These are phyloP conservation scores for Notamacropus eugenii DNA, from an alignment of 2,797 vertebrate species.

Conservation along the genomic window DNA sequence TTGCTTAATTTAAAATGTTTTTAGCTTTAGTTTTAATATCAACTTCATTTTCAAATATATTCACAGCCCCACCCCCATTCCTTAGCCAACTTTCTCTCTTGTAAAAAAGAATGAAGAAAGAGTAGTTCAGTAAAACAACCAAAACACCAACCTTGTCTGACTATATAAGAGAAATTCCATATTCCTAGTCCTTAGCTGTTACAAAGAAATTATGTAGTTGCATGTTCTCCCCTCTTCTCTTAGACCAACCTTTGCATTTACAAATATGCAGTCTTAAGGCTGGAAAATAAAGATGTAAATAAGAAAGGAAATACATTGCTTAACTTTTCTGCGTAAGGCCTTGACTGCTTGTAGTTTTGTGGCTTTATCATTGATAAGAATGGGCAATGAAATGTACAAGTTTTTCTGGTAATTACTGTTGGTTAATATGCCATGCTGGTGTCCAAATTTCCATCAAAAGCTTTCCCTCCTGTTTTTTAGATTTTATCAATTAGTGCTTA, in stretches of 20 bases:
- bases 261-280: neutral
- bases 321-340: neutral
- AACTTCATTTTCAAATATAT: neutral
- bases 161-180: neutral
- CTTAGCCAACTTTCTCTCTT: neutral
- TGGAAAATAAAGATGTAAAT: neutral
- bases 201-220: neutral
- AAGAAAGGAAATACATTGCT: neutral
- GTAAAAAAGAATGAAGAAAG: neutral
- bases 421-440: neutral
- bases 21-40: neutral
- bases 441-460: conserved; percentile 38
- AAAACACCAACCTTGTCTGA: neutral
- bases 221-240: neutral
- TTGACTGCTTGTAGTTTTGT: conserved; percentile 4
- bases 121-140: neutral
- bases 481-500: conserved; percentile 28
- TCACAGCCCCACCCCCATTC: neutral
- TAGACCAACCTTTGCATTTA: neutral
- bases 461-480: conserved; percentile 36
- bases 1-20: neutral
- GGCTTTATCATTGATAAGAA: conserved; percentile 43
- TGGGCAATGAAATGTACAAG: neutral
- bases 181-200: neutral
- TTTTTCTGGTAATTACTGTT: conserved; percentile 33